Evolutionary conservation across 2,113 vertebrate genomes (phyloP).

Genomic region (Colinus virginianus): DNA sequence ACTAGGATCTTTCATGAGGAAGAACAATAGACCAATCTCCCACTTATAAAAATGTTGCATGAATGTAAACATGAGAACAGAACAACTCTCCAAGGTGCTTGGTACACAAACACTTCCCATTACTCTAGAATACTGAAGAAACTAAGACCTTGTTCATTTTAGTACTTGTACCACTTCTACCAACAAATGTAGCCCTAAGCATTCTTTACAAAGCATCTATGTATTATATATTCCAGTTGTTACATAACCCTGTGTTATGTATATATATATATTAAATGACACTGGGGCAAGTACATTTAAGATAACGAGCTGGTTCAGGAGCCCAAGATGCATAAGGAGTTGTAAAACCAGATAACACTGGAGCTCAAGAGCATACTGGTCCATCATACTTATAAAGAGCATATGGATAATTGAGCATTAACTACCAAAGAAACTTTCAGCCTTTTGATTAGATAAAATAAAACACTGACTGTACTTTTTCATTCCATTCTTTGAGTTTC

Average conservation of each 20-base stretch:
- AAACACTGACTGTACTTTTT: neutral
- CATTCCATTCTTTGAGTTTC: neutral
- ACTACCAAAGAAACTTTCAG: neutral
- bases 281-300: neutral
- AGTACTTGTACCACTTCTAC: neutral
- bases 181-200: neutral
- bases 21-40: neutral
- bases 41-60: neutral
- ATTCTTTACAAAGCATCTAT: neutral
- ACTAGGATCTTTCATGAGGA: neutral
- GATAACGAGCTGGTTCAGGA: constrained; percentile 21
- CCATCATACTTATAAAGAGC: neutral
- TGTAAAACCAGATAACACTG: neutral
- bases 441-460: neutral
- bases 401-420: neutral
- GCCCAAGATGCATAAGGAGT: constrained; percentile 6
- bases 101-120: neutral
- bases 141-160: neutral
- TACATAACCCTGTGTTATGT: neutral
- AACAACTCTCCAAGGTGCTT: neutral
- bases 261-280: constrained; percentile 8
- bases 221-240: neutral
- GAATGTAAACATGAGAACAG: neutral
- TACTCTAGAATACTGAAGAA: fast-evolving
- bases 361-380: neutral